A percentile compares a stretch with the other conserved stretches of the same genome.
phyloP scores from a whole-genome alignment of 1,140 invertebrate species.

The Hyphantria cunea region DNA sequence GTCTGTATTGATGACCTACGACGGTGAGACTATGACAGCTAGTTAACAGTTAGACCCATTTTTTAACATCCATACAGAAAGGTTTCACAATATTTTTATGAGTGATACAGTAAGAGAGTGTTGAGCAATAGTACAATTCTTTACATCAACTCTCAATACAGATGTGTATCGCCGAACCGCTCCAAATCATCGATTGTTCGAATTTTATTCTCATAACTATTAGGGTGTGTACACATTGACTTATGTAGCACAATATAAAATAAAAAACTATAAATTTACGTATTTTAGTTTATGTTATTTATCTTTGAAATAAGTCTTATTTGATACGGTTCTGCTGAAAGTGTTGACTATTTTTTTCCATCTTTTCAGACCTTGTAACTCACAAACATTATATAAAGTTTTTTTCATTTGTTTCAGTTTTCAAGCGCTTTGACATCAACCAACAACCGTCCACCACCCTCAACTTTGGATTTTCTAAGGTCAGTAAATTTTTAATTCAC shows the following conservation, averaged over 20 bases:
- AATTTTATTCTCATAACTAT: constrained; percentile 30
- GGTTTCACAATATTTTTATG: constrained; percentile 25
- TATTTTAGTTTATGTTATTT: no score
- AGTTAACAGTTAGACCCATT: neutral
- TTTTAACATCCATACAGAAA: constrained; percentile 10
- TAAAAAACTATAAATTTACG: no score
- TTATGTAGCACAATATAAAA: no score
- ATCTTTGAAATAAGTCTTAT: no score
- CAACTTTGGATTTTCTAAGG: constrained; percentile 97
- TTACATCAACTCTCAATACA: constrained; percentile 35
- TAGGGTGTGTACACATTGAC: no score
- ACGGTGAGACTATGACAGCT: neutral
- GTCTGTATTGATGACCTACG: neutral
- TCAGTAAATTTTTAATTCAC: no score
- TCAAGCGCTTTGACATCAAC: constrained; percentile 92
- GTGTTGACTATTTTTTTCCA: no score
- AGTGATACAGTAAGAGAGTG: constrained; percentile 9
- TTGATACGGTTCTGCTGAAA: no score
- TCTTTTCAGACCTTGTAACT: no score
- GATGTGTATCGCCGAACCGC: constrained; percentile 56
- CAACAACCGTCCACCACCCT: constrained; percentile 90
- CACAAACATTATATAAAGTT: neutral
- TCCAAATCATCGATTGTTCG: constrained; percentile 63
- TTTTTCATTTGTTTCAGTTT: constrained; percentile 85
- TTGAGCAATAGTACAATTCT: constrained; percentile 34